Evolutionary conservation across 2,888 invertebrate species (phyloP), one percentile per base, ranked within the genome.

Genomic region (Zygogramma bicolorata): DNA sequence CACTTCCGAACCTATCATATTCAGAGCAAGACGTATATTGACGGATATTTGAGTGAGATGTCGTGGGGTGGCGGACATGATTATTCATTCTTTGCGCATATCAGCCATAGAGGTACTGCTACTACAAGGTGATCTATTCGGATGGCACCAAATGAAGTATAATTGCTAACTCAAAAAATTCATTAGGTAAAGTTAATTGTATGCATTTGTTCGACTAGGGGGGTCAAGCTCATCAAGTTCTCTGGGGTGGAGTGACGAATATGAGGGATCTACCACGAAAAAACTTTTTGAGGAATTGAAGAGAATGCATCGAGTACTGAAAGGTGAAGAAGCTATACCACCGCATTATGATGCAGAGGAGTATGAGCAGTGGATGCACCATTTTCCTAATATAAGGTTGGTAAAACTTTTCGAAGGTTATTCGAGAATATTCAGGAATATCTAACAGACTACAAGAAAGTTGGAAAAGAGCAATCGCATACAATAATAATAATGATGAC

Each of bases 381-480:
- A 89, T 42, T 91, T 91, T 85, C 91, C 91, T 75, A 89, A 89
- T 78, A 86, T 91, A 78, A 89, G 90, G 91, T 90, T 83, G 71
- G 62, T 68, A 27, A 46, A 8, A 1, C n/a, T 0, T 13, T 38
- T 38, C n/a, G 1, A 3, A 10, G 38, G 38, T 4, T 38, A 4
- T 13, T 38, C 13, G n/a, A 4, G 3, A 38, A 38, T 13, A 38
- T 38, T 38, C 38, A 13, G 3, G 0, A n/a, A n/a, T n/a, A n/a
- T n/a, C n/a, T n/a, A n/a, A n/a, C n/a, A n/a, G n/a, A n/a, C n/a
- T n/a, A n/a, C n/a, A n/a, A n/a, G n/a, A n/a, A n/a, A n/a, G n/a
- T n/a, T n/a, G n/a, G n/a, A n/a, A n/a, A n/a, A n/a, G n/a, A n/a
- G n/a, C n/a, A n/a, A n/a, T n/a, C n/a, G n/a, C n/a, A n/a, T n/a